Conservation (phyloP, 1,140 invertebrate genomes). For the Drosophila paulistorum region DNA sequence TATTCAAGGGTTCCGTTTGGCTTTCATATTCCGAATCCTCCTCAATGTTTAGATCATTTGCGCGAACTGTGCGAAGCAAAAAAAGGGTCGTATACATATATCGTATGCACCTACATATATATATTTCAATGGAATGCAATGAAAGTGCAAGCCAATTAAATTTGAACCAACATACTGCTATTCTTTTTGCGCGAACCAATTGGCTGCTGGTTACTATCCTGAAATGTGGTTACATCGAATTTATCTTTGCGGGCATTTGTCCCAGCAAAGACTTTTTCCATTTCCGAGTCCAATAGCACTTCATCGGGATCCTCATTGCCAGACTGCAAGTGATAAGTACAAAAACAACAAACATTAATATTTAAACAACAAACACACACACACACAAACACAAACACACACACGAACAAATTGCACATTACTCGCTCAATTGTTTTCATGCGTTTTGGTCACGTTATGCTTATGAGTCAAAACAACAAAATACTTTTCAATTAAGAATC, state of each 20-base stretch:
- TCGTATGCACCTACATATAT: no score
- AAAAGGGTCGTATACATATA: conserved; percentile 14
- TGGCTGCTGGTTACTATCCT: conserved; percentile 84
- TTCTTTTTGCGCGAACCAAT: conserved; percentile 83
- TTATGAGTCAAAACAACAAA: conserved; percentile 54
- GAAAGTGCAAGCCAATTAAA: no score
- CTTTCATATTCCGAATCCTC: conserved; percentile 80
- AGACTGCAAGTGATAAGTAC: conserved; percentile 74
- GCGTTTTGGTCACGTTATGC: conserved; percentile 63
- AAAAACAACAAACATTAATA: neutral
- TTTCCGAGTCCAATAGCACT: conserved; percentile 89
- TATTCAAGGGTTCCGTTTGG: conserved; percentile 69
- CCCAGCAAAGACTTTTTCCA: conserved; percentile 89
- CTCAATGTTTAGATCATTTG: conserved; percentile 77
- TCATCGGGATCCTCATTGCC: conserved; percentile 86
- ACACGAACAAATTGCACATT: conserved; percentile 22
- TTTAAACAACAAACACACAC: neutral
- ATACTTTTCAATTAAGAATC: conserved; percentile 80
- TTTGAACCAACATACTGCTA: conserved; percentile 64
- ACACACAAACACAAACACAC: no score
- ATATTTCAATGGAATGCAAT: no score
- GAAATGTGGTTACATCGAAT: conserved; percentile 87
- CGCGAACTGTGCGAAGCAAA: conserved; percentile 37
- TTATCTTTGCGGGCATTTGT: conserved; percentile 83
- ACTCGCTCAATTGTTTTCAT: conserved; percentile 52